A percentile compares a stretch with the other conserved stretches of the same genome.
Conservation (phyloP, 2,113 vertebrate species). For the Prietella phreatophila region DNA sequence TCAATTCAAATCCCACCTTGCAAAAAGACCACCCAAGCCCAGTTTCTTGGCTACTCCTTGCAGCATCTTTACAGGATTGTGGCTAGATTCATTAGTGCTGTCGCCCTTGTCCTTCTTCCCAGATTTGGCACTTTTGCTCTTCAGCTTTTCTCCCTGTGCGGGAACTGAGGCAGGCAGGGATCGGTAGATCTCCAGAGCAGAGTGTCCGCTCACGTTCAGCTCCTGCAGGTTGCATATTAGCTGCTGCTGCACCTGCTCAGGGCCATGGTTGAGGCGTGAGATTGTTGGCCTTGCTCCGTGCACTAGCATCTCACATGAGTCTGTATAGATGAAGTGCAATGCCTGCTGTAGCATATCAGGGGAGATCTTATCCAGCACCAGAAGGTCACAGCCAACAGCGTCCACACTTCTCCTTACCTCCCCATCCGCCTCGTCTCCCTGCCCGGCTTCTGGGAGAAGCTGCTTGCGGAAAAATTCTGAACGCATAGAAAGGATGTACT, state of each 20-base stretch:
- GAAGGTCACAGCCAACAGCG: constrained; percentile 84
- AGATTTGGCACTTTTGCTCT: constrained; percentile 76
- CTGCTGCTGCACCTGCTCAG: constrained; percentile 71
- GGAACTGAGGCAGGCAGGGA: constrained; percentile 72
- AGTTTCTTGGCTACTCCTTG: constrained; percentile 88
- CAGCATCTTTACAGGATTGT: constrained; percentile 84
- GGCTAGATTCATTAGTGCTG: constrained; percentile 66
- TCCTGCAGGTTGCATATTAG: constrained; percentile 82
- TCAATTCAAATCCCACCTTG: constrained; percentile 73
- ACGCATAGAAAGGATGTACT: constrained; percentile 84
- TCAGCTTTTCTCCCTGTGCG: constrained; percentile 76
- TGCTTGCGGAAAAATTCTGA: constrained; percentile 87
- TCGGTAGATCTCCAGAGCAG: constrained; percentile 84
- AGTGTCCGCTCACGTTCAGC: constrained; percentile 74
- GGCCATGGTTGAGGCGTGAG: constrained; percentile 55
- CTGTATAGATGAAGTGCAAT: constrained; percentile 90
- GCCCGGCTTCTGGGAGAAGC: constrained; percentile 71
- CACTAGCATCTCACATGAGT: constrained; percentile 88
- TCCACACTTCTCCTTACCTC: constrained; percentile 81
- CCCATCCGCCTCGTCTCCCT: constrained; percentile 60
- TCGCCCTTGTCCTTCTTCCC: constrained; percentile 83
- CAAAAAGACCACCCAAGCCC: constrained; percentile 80
- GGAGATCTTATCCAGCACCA: constrained; percentile 85
- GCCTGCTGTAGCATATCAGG: constrained; percentile 84
- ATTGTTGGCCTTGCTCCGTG: constrained; percentile 78